Percentiles rank a stretch among this genome's conserved stretches.
Conservation (phyloP, 2,113 vertebrate genomes). For the Mobula hypostoma region DNA sequence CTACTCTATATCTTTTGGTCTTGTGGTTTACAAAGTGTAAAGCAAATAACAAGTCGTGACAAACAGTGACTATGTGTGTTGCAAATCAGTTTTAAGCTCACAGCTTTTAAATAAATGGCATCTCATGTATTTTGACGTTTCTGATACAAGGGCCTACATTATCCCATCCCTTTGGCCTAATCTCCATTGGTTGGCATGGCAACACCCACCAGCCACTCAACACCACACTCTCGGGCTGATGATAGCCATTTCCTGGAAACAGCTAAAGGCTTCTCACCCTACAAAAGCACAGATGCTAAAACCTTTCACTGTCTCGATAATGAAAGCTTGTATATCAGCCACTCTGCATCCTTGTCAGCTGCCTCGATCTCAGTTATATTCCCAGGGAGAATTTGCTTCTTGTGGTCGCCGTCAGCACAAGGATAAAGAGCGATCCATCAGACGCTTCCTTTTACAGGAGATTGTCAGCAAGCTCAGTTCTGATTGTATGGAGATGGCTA, state of each 20-base stretch:
- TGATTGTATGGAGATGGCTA: not conserved
- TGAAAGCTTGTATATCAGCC: not conserved
- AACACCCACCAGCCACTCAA: constrained; percentile 8
- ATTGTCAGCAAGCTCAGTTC: not conserved
- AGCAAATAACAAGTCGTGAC: not conserved
- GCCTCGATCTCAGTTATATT: not conserved
- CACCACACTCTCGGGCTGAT: not conserved
- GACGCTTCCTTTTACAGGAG: not conserved
- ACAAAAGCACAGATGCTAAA: not conserved
- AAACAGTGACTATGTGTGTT: not conserved
- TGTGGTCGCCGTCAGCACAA: no score
- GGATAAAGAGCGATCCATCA: no score
- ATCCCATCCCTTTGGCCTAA: not conserved
- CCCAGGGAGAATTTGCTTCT: no score
- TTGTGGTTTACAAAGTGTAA: not conserved
- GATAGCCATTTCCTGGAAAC: not conserved
- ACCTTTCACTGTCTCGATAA: not conserved
- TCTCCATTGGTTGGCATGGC: not conserved
- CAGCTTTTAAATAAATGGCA: not conserved
- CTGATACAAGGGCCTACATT: not conserved
- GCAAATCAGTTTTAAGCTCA: not conserved
- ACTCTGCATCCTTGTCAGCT: not conserved
- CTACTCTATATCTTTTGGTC: no score
- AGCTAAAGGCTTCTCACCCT: not conserved
- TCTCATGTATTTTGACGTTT: constrained; percentile 6